phyloP scores from a whole-genome alignment of 2,888 invertebrate genomes.

The Acrobasis consociella region DNA sequence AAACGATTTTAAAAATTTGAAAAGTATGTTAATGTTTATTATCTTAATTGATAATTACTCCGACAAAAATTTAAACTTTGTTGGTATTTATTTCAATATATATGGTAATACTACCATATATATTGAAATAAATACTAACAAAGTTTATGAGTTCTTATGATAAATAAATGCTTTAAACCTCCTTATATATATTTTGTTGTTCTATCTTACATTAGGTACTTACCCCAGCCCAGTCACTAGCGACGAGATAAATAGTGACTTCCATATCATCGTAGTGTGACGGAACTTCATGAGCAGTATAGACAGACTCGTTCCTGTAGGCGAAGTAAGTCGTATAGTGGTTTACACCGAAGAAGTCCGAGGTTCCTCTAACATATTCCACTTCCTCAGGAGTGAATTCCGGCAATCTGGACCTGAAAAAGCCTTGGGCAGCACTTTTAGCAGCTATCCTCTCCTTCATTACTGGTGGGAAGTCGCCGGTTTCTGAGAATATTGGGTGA shows the following conservation, averaged over 20 bases:
- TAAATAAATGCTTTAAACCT: no score
- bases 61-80: no score
- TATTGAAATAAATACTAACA: no score
- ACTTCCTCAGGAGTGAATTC: conserved; percentile 61
- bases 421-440: conserved; percentile 70
- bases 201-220: no score
- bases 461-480: conserved; percentile 81
- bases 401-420: conserved; percentile 60
- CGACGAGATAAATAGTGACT: conserved; percentile 27
- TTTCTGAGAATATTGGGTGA: conserved; percentile 78
- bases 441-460: conserved; percentile 76
- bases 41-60: no score
- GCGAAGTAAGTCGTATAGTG: conserved; percentile 77
- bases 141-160: no score
- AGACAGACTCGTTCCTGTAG: conserved; percentile 37
- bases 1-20: no score
- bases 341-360: conserved; percentile 78
- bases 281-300: conserved; percentile 28
- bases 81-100: no score
- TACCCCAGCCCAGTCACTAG: no score
- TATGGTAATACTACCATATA: no score
- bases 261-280: conserved; percentile 36
- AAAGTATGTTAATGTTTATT: no score
- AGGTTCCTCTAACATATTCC: conserved; percentile 42
- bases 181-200: no score